These are phyloP conservation scores for Zaprionus lachaisei DNA, from an alignment of 1,140 invertebrate genomes.

Conservation along the genomic window DNA sequence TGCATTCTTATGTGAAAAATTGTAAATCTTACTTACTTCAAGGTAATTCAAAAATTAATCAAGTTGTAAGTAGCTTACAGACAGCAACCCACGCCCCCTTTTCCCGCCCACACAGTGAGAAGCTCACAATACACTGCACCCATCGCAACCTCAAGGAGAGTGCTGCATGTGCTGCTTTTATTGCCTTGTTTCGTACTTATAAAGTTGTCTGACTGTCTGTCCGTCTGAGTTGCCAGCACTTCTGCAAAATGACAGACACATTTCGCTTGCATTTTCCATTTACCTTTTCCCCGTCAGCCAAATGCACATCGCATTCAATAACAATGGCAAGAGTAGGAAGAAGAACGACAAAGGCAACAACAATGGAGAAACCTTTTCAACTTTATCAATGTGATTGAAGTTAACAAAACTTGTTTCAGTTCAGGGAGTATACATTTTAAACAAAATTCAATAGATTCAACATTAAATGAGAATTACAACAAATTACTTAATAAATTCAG, in stretches of 20 bases:
- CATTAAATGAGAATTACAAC: background rate
- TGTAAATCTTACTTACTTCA: background rate
- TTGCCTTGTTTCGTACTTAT: constrained; percentile 16
- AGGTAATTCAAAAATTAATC: constrained; percentile 18
- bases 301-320: constrained; percentile 30
- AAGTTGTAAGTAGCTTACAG: constrained; percentile 7
- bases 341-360: background rate
- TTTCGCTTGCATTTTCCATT: constrained; percentile 32
- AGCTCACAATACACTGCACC: background rate
- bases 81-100: background rate
- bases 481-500: background rate
- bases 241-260: constrained; percentile 30
- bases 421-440: background rate
- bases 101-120: background rate
- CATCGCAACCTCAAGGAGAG: background rate
- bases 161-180: background rate
- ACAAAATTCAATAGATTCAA: background rate
- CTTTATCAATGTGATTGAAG: constrained; percentile 18
- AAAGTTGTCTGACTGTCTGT: constrained; percentile 18
- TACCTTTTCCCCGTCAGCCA: constrained; percentile 30
- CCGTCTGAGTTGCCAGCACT: constrained; percentile 25
- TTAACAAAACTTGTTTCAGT: background rate
- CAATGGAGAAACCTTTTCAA: constrained; percentile 15
- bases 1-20: background rate
- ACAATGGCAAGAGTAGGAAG: constrained; percentile 1